Conservation (phyloP, 1,140 invertebrate species). For the Cryptotermes secundus region DNA sequence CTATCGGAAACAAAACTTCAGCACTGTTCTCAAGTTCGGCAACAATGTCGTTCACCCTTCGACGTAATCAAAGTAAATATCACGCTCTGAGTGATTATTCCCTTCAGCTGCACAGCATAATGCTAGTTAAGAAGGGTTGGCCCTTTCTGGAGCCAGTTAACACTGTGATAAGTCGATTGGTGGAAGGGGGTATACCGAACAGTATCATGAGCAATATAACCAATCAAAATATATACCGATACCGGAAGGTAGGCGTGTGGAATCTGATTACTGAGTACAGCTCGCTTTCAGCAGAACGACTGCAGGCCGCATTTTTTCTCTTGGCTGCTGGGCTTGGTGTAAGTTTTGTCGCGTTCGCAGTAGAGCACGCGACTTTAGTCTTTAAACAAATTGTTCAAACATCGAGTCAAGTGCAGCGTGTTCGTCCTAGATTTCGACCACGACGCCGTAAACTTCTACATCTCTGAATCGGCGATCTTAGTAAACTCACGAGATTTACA, state of each 20-base stretch:
- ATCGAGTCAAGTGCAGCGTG: not conserved
- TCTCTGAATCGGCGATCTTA: too few species aligned
- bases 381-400: not conserved
- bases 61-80: not conserved
- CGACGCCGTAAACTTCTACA: not conserved
- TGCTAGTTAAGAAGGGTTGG: not conserved
- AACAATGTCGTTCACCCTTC: not conserved
- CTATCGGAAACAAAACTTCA: not conserved
- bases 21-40: not conserved
- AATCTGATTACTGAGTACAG: not conserved
- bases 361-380: not conserved
- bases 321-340: not conserved
- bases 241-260: not conserved
- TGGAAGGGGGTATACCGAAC: not conserved
- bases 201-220: not conserved
- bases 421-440: not conserved
- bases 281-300: not conserved
- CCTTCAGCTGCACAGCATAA: not conserved
- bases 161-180: not conserved
- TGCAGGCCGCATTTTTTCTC: not conserved
- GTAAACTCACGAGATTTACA: too few species aligned
- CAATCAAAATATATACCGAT: not conserved
- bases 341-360: not conserved
- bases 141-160: not conserved
- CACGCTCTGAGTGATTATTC: not conserved